Evolutionary conservation across 2,888 invertebrate species (phyloP).

Genomic region (Trissolcus brochymenae): DNA sequence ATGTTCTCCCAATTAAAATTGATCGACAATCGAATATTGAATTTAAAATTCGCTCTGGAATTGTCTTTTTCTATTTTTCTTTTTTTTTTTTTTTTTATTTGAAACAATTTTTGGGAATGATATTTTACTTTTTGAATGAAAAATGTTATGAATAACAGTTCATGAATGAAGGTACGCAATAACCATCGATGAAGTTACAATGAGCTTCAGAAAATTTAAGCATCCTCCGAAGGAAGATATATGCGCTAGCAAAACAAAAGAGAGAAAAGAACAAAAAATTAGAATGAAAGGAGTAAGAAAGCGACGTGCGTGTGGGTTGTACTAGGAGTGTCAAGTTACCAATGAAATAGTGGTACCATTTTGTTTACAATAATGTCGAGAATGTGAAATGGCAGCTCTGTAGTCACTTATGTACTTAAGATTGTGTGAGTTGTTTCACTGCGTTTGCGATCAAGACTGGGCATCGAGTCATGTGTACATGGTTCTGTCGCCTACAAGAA

Average conservation of each 20-base stretch:
- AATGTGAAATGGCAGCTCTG: conserved; percentile 63
- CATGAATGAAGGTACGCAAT: not conserved
- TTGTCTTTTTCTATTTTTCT: no score
- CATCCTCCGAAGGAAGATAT: conserved; percentile 26
- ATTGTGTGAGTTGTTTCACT: conserved; percentile 55
- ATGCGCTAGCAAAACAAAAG: conserved; percentile 27
- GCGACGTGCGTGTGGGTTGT: conserved; percentile 73
- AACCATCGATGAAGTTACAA: conserved; percentile 4
- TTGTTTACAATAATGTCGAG: conserved; percentile 75
- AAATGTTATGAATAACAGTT: no score
- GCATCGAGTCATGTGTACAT: conserved; percentile 68
- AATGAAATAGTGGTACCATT: conserved; percentile 76
- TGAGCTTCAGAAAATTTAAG: conserved; percentile 27
- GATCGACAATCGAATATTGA: not conserved
- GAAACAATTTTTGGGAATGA: not conserved
- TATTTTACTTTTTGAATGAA: not conserved
- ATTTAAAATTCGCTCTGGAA: not conserved
- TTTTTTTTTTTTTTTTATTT: no score
- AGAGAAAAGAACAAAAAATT: conserved; percentile 37
- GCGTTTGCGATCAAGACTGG: conserved; percentile 59
- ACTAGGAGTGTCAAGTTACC: conserved; percentile 73
- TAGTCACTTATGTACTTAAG: conserved; percentile 51
- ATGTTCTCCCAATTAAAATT: not conserved
- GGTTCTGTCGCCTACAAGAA: conserved; percentile 63
- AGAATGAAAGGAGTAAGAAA: conserved; percentile 52